A percentile compares a stretch with the other conserved stretches of the same genome.
These are phyloP conservation scores for Sebastes steindachneri DNA, from an alignment of 2,797 vertebrate genomes.

Conservation along the genomic window DNA sequence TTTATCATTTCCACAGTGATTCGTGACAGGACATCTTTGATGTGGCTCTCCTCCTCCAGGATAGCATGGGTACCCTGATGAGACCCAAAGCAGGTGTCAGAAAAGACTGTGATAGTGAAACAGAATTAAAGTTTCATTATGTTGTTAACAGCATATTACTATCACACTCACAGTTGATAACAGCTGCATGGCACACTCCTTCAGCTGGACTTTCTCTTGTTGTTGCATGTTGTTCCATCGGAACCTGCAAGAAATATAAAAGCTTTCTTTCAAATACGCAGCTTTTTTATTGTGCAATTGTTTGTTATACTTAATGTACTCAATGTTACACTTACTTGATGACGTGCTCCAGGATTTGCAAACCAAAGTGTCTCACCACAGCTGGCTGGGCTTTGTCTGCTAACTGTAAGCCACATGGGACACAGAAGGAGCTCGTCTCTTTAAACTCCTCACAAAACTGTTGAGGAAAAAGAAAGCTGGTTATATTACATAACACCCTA, in stretches of 20 bases:
- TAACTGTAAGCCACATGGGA: slow-evolving; percentile 93
- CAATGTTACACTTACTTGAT: slow-evolving; percentile 89
- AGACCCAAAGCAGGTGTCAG: not conserved
- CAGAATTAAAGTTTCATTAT: not conserved
- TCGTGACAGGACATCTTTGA: slow-evolving; percentile 95
- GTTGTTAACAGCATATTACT: not conserved
- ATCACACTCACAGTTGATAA: slow-evolving; percentile 87
- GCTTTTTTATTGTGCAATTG: not conserved
- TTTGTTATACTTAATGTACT: not conserved
- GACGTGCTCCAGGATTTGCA: slow-evolving; percentile 97
- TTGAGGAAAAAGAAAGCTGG: not conserved
- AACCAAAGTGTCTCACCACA: slow-evolving; percentile 95
- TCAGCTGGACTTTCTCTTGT: slow-evolving; percentile 92
- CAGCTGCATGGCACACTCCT: slow-evolving; percentile 94
- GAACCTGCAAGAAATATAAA: slow-evolving; percentile 81
- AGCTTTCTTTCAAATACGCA: not conserved
- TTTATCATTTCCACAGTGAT: slow-evolving; percentile 99
- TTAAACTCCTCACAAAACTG: slow-evolving; percentile 99
- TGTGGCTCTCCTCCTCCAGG: slow-evolving; percentile 94
- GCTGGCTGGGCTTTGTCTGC: slow-evolving; percentile 91
- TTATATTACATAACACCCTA: not conserved
- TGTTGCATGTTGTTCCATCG: slow-evolving; percentile 95
- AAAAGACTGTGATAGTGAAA: not conserved
- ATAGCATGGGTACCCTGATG: slow-evolving; percentile 91
- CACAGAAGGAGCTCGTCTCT: slow-evolving; percentile 92